Evolutionary conservation across 2,113 vertebrate species (phyloP), one percentile per base, ranked within the genome.

Genomic region (Sitta europaea): DNA sequence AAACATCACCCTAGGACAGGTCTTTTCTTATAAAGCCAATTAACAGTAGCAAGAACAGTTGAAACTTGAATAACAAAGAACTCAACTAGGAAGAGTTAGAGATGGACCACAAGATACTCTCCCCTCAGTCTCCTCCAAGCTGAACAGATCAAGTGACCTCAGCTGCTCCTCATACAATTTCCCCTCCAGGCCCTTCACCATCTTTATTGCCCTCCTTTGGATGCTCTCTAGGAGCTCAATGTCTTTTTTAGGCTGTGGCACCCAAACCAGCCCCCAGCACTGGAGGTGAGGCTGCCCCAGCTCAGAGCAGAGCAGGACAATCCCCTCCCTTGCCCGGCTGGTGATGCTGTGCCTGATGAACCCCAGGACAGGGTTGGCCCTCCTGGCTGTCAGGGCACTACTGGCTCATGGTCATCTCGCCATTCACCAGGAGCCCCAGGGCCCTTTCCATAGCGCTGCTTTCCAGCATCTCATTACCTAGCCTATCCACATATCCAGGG

Each of bases 371-470:
- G 0, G 3, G 2, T 2, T 79, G 57, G 1, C 31, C 31, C 25
- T 63, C 25, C 14, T 63, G 57, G 35, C 25, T 65, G 17, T 17
- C 42, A 63, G 75, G 35, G 31, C n/a, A 43, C 28, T 55, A 68
- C 40, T 73, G 58, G 0, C 9, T 55, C 23, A 6, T 0, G 0
- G 6, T 24, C 8, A 47, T 4, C 81, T 48, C 40, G 35, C 2
- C 3, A 20, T 2, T 0, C 0, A 29, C 8, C 58, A 47, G 28
- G 9, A 23, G 0, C 6, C 7, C 5, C 18, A 72, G 12, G 12
- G 8, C 9, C 10, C 10, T 55, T 73, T 54, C 24, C 2, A 3
- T 5, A 6, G 23, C 2, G 0, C 24, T 55, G 15, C 4, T 48
- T 3, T 55, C 12, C 35, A 55, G 29, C 12, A 4, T 55, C 29